A percentile compares a stretch with the other conserved stretches of the same genome.
phyloP scores from a whole-genome alignment of 2,797 vertebrate species.

The Chaunax sp. region DNA sequence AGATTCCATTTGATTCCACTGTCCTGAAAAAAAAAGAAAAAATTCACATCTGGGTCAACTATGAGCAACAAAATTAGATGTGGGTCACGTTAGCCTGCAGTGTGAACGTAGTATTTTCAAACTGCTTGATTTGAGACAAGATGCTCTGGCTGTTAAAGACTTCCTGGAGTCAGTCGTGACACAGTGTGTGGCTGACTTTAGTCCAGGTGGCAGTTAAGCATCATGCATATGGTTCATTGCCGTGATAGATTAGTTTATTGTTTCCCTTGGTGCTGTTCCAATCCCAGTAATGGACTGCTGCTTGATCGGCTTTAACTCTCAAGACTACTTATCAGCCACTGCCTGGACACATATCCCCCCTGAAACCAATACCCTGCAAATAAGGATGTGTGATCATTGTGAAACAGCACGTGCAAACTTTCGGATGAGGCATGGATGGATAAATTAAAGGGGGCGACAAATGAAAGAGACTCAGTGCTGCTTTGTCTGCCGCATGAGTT shows the following conservation, averaged over 20 bases:
- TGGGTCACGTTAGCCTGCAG: too few relatives aligned
- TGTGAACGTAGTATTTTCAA: too few relatives aligned
- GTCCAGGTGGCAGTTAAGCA: constrained; percentile 59
- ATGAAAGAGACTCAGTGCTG: not conserved
- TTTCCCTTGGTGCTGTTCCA: constrained; percentile 57
- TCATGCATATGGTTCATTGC: constrained; percentile 68
- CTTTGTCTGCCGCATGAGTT: constrained; percentile 26
- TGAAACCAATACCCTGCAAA: constrained; percentile 62
- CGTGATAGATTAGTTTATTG: constrained; percentile 62
- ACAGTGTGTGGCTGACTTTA: constrained; percentile 8
- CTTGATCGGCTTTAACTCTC: constrained; percentile 73
- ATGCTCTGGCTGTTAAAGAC: too few relatives aligned
- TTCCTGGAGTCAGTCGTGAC: too few relatives aligned
- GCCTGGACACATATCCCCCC: constrained; percentile 35
- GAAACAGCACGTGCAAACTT: not conserved
- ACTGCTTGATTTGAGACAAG: too few relatives aligned
- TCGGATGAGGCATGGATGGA: not conserved
- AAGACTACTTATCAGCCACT: constrained; percentile 52
- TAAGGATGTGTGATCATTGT: constrained; percentile 4
- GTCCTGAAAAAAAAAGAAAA: too few relatives aligned
- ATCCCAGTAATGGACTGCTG: constrained; percentile 75
- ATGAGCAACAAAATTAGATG: too few relatives aligned
- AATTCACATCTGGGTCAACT: too few relatives aligned
- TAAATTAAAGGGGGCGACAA: not conserved
- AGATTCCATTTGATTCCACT: too few relatives aligned